Evolutionary conservation across 92 coral and sea anemone genomes (phyloP), one percentile per base, ranked within the genome.

Genomic region (Epizoanthus fatuus): DNA sequence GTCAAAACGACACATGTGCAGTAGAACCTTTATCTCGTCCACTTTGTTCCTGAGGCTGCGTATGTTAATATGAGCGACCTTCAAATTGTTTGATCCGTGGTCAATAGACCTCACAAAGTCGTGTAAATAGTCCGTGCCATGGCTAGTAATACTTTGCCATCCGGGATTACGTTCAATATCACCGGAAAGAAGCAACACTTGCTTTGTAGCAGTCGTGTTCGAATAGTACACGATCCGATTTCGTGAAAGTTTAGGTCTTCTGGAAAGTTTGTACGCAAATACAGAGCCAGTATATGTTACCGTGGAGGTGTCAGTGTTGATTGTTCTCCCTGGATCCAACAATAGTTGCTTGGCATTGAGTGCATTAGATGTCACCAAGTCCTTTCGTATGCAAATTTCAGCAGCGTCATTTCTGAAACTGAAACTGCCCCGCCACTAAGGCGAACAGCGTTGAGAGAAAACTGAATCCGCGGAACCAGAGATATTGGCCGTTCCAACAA

Each of bases 31-130:
- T 29, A 86, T 47, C 55, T 76, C 89, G 4, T 76, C 84, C 19
- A 86, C 5, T 38, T 86, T 86, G 75, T 86, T 86, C n/a, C 89
- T 20, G 1, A 76, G 84, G 37, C 84, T 76, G 4, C 84, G 69
- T 8, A 86, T 77, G 62, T 64, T 76, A 14, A 76, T 67, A 22
- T 22, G 25, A 22, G 25, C 25, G 25, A 51, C 55, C 7, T 12
- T 51, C 13, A 51, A 51, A 32, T 74, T 74, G 37, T 12, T 45
- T 25, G 63, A 49, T 17, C 80, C 63, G 14, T 17, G 20, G 63
- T 74, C 47, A n/a, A 74, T 38, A 17, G 22, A 25, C 39, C 74
- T 22, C 89, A 66, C 25, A 22, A 86, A 86, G 69, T 75, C 89
- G 8, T 17, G 60, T 52, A 75, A 64, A 75, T 47, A 76, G 37